phyloP scores from a whole-genome alignment of 2,797 vertebrate species.

The Myripristis murdjan region DNA sequence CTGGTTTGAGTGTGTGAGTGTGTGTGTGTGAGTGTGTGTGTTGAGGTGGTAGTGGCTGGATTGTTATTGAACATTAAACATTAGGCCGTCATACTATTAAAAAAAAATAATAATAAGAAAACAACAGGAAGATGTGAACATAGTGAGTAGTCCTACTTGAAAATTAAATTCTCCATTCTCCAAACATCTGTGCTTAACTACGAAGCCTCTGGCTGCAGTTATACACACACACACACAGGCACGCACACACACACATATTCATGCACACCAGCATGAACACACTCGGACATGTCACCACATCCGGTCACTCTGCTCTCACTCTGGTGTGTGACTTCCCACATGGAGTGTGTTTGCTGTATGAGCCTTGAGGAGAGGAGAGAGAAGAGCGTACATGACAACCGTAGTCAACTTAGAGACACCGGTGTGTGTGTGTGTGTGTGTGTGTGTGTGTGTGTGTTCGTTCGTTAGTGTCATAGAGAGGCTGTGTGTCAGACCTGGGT shows the following conservation, averaged over 20 bases:
- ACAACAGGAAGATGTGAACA: too few species aligned
- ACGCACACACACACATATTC: slow-evolving; percentile 21
- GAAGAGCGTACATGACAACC: too few species aligned
- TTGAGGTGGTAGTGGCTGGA: neutral
- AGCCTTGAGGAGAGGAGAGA: neutral
- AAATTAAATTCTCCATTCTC: neutral
- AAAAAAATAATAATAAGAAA: too few species aligned
- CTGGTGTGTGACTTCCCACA: slow-evolving; percentile 52
- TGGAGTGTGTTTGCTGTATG: slow-evolving; percentile 41
- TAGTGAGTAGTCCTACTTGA: neutral
- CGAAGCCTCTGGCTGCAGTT: slow-evolving; percentile 71
- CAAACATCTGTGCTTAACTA: neutral
- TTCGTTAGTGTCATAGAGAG: too few species aligned
- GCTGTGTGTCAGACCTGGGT: too few species aligned
- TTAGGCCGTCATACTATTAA: too few species aligned
- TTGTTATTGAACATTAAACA: too few species aligned
- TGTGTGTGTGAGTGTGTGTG: neutral
- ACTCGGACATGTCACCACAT: slow-evolving; percentile 40
- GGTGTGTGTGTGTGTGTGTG: too few species aligned
- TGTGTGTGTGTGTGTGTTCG: too few species aligned
- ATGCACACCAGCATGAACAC: slow-evolving; percentile 5
- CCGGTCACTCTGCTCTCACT: slow-evolving; percentile 65
- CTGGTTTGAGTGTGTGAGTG: neutral
- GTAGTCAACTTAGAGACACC: too few species aligned
- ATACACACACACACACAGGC: slow-evolving; percentile 35